A percentile compares a stretch with the other conserved stretches of the same genome.
Evolutionary conservation across 23 tunicate genomes (phyloP).

Genomic region (Styela plicata): DNA sequence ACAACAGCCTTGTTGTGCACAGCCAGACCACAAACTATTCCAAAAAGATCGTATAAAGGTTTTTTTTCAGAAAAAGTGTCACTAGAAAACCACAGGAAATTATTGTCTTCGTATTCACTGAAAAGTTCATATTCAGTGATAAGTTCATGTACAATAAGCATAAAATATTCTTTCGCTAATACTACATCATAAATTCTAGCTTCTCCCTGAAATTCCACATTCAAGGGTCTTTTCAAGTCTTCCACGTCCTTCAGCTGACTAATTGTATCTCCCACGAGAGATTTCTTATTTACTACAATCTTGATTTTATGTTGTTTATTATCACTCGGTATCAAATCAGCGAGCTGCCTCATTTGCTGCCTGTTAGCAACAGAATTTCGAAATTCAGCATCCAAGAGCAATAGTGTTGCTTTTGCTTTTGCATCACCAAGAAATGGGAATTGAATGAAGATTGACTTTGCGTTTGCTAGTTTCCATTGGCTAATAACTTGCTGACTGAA

Average conservation of each 20-base stretch:
- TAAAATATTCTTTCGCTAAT: constrained; percentile 82
- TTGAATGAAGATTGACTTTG: too few species aligned
- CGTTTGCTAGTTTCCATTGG: not conserved
- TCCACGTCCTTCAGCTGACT: constrained; percentile 4
- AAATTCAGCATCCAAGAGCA: not conserved
- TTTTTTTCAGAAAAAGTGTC: constrained; percentile 1
- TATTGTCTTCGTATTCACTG: constrained; percentile 47
- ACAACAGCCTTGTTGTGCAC: constrained; percentile 79
- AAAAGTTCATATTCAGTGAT: constrained; percentile 85
- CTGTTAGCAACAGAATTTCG: not conserved
- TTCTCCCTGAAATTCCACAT: constrained; percentile 74
- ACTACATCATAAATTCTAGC: constrained; percentile 91
- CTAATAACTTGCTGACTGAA: too few species aligned
- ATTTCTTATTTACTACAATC: constrained; percentile 35
- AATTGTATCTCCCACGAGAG: constrained; percentile 33
- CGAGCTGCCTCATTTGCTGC: not conserved
- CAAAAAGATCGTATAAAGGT: constrained; percentile 70
- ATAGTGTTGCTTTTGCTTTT: not conserved
- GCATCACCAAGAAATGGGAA: not conserved
- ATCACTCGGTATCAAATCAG: not conserved
- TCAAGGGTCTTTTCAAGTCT: constrained; percentile 51
- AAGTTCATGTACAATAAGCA: constrained; percentile 59
- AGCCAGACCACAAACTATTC: constrained; percentile 83
- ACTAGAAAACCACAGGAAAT: not conserved
- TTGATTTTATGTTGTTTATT: constrained; percentile 16